Percentiles rank a stretch among this genome's conserved stretches.
Evolutionary conservation across 2,888 invertebrate species (phyloP).

Genomic region (Alviniconcha strummeri): DNA sequence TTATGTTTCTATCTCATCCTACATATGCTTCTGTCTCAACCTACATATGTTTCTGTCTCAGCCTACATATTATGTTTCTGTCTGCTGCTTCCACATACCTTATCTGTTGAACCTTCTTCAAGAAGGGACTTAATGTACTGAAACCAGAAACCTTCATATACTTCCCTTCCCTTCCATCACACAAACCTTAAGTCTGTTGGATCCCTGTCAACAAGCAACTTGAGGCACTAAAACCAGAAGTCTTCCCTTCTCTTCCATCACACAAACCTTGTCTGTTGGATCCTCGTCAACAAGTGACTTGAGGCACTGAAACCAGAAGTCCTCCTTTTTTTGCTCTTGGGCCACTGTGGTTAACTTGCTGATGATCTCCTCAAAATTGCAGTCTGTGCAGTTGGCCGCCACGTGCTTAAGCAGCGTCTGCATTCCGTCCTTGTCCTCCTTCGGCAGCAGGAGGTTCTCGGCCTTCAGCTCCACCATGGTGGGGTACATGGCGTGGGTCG

Average conservation of each 20-base stretch:
- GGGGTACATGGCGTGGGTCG: background rate
- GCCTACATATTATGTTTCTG: no score
- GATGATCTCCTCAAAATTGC: background rate
- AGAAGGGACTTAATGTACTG: no score
- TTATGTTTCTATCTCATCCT: no score
- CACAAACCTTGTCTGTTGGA: background rate
- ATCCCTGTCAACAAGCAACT: background rate
- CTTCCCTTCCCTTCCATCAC: no score
- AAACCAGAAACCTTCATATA: no score
- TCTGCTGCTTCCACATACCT: no score
- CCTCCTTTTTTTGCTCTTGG: background rate
- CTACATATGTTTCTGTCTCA: no score
- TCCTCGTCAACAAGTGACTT: background rate
- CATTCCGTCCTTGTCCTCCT: conserved; percentile 10
- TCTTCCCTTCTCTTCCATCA: no score
- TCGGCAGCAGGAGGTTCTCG: background rate
- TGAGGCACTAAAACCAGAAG: no score
- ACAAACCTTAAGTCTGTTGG: background rate
- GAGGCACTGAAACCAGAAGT: conserved; percentile 2
- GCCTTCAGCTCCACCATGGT: conserved; percentile 10
- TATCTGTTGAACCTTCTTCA: no score
- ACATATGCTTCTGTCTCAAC: no score
- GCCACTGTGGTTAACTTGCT: conserved; percentile 2
- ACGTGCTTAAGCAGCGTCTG: background rate
- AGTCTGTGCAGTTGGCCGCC: background rate